phyloP scores from a whole-genome alignment of 2,797 vertebrate species.

The Diglossa cyanea region DNA sequence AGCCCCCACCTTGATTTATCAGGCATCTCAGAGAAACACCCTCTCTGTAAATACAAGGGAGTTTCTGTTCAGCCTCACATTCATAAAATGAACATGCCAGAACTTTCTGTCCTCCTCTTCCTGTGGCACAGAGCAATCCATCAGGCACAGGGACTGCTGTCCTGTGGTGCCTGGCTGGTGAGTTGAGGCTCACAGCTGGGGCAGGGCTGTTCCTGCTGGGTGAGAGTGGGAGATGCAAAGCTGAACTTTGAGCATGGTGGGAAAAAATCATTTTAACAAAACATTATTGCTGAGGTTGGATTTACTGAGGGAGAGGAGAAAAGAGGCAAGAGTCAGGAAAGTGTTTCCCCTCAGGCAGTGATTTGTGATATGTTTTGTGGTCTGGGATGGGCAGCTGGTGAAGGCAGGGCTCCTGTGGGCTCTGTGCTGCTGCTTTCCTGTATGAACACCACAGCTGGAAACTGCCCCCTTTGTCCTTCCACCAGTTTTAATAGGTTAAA shows the following conservation, averaged over 20 bases:
- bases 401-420: background rate
- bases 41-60: conserved; percentile 36
- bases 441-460: background rate
- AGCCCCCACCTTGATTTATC: background rate
- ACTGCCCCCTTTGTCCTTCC: background rate
- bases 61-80: background rate
- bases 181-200: background rate
- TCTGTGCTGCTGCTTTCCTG: background rate
- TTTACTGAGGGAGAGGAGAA: background rate
- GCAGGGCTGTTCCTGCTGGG: background rate
- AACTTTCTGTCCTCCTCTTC: background rate
- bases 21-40: conserved; percentile 14
- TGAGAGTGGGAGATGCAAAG: background rate
- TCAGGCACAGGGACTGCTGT: rapidly evolving
- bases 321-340: background rate
- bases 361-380: background rate
- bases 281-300: background rate
- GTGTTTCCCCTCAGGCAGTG: rapidly evolving
- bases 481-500: background rate
- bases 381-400: background rate
- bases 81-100: background rate
- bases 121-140: background rate
- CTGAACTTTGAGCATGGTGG: rapidly evolving
- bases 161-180: rapidly evolving
- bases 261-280: background rate